Evolutionary conservation across 2,888 invertebrate species (phyloP), one percentile per base, ranked within the genome.

Genomic region (Molanna angustata): DNA sequence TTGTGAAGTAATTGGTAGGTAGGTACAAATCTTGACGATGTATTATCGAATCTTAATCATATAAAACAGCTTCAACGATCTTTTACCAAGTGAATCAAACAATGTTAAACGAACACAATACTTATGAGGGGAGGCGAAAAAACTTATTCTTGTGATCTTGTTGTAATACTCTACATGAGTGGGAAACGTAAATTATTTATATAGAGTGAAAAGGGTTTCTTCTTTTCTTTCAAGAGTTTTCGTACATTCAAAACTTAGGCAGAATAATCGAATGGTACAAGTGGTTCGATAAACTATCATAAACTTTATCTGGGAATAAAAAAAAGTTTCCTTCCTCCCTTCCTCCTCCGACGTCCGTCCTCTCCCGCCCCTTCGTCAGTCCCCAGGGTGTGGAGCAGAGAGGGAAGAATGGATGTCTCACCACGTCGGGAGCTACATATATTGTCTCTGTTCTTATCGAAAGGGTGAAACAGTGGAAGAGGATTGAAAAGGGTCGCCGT

Each of bases 401-500:
- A n/a, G n/a, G n/a, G n/a, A 40, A 18, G 6, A 40, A 19, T 19
- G 17, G 17, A 19, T 19, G 20, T 40, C 9, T n/a, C 18, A 18
- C 13, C 11, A 13, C 13, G n/a, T 40, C 2, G 2, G 19, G n/a
- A 18, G 13, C 19, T 40, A 18, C 17, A 47, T 47, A 47, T 39
- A 47, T 47, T 39, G 37, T 39, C 22, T 37, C 22, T 47, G 47
- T 37, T 37, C 47, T 39, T 47, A 47, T 47, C 47, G 22, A 35
- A 43, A 27, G 47, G 47, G 18, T 49, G 49, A 31, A 50, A 33
- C n/a, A 14, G 9, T 41, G 41, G 41, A 21, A 27, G 43, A 43
- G 43, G 35, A 40, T 37, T 41, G 41, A 50, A 50, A 50, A 44
- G 44, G 49, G 37, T 50, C 44, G 35, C 43, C 44, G 21, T 20